Evolutionary conservation across 2,113 vertebrate genomes (phyloP), one percentile per base, ranked within the genome.

Genomic region (Lycaon pictus): DNA sequence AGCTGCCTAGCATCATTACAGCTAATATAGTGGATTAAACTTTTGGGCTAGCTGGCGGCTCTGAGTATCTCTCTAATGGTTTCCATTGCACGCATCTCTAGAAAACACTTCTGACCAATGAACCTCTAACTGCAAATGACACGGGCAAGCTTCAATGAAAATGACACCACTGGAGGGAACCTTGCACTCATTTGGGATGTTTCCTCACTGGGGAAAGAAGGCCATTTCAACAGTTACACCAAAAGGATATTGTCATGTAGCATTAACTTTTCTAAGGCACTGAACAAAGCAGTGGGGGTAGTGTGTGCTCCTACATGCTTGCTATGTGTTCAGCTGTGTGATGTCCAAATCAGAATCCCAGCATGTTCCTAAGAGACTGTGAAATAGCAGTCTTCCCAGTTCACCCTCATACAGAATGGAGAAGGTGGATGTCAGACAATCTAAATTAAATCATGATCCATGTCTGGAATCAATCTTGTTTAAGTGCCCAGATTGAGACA

Each of bases 101-200:
- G 96, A 98, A 98, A 98, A 97, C 95, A 98, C 97, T 97, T 97
- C 97, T 97, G 97, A 97, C 97, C 98, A 97, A 97, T 98, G 97
- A 98, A 98, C 96, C 97, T 84, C 80, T 97, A 80, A 97, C 97
- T 97, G 87, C 96, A 98, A 98, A 97, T 95, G 96, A 97, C 92
- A 96, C 25, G 65, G 90, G 80, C 96, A 98, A 96, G 96, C 98
- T 97, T 98, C 97, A 98, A 11, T 97, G 98, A 90, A 92, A 96
- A 97, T 90, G 96, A 96, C 93, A 96, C 95, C 97, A 96, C 96
- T 92, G 96, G 94, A 97, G 97, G 97, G 97, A 97, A 96, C 6
- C 84, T 92, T 88, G 93, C 55, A 16, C 94, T 98, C 97, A 97
- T 88, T 88, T 95, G 98, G 98, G 98, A 94, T 96, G 81, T 77